Evolutionary conservation across 23 tunicate species (phyloP), one percentile per base, ranked within the genome.

Genomic region (Styela clava): DNA sequence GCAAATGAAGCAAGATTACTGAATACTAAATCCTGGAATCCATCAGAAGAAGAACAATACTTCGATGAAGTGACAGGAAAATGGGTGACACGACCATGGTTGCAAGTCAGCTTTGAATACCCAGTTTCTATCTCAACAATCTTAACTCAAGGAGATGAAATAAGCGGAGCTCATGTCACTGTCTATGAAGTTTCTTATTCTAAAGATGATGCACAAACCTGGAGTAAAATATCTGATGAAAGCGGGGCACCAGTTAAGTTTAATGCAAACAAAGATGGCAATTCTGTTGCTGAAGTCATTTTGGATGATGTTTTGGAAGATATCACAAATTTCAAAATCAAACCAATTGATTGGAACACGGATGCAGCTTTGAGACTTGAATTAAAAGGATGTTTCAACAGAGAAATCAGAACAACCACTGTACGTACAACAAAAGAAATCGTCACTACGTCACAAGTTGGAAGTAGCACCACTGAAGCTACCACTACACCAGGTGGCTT

Each of bases 281-380:
- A 27, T 2, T 31, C 74, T 1, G 33, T 65, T 1, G 74, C 28
- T 37, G 78, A 78, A 29, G 36, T 84, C 62, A 31, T 34, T 1
- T 67, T 91, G 20, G 12, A 74, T 34, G 63, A 27, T 31, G 81
- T 51, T 23, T 29, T 84, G 19, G 82, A 68, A n/a, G 73, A 62
- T 2, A 87, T 91, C 0, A 83, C 83, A 24, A 68, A 84, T 2
- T 12, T 91, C 28, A 78, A 68, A 64, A 28, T 90, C 24, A 35
- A 26, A 24, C 86, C 89, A 52, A 63, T 52, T 29, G 68, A 62
- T 26, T 86, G 85, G 97, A 65, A 31, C 67, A 61, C 21, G 9
- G 70, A 16, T 7, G 87, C 97, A 22, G 87, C 97, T 3, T 12
- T 91, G 52, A 61, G 86, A 64, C 20, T 91, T 72, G 97, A 83